phyloP scores from a whole-genome alignment of 2,797 vertebrate species.

The Crenuchus spilurus region DNA sequence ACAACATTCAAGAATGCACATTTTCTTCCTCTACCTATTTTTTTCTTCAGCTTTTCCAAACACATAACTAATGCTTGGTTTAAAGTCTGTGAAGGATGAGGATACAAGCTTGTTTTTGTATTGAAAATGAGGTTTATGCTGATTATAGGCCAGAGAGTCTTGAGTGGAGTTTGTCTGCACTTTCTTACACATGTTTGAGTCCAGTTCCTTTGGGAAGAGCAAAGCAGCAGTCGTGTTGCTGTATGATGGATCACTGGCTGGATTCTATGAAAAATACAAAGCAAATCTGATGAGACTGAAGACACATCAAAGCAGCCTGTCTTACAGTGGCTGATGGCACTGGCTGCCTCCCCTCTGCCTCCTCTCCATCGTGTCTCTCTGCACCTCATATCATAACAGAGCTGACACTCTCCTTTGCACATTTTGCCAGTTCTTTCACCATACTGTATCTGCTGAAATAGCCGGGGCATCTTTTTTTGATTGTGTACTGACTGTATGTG shows the following conservation, averaged over 20 bases:
- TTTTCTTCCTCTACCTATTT: slow-evolving; percentile 27
- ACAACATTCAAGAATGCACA: slow-evolving; percentile 59
- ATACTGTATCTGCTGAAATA: slow-evolving; percentile 40
- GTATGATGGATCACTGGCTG: slow-evolving; percentile 32
- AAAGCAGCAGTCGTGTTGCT: slow-evolving; percentile 23
- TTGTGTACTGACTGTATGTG: too few species aligned
- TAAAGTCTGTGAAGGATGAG: too few species aligned
- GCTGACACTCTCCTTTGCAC: not conserved
- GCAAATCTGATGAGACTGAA: slow-evolving; percentile 29
- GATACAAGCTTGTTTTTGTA: slow-evolving; percentile 53
- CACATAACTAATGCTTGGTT: slow-evolving; percentile 61
- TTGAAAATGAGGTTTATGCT: not conserved
- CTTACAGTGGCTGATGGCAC: slow-evolving; percentile 17
- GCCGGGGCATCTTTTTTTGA: too few species aligned
- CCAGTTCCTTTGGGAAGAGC: slow-evolving; percentile 5
- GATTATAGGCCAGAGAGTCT: slow-evolving; percentile 34
- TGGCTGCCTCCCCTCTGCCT: slow-evolving; percentile 6
- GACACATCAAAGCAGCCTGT: slow-evolving; percentile 42
- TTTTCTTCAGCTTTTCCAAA: slow-evolving; percentile 56
- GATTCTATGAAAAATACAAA: slow-evolving; percentile 11
- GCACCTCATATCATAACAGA: slow-evolving; percentile 13
- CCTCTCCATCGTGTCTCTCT: slow-evolving; percentile 16
- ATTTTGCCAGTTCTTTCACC: slow-evolving; percentile 28
- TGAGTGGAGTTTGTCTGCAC: not conserved
- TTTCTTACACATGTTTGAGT: slow-evolving; percentile 30